phyloP scores from a whole-genome alignment of 2,888 invertebrate species.

The Cantharis rufa region DNA sequence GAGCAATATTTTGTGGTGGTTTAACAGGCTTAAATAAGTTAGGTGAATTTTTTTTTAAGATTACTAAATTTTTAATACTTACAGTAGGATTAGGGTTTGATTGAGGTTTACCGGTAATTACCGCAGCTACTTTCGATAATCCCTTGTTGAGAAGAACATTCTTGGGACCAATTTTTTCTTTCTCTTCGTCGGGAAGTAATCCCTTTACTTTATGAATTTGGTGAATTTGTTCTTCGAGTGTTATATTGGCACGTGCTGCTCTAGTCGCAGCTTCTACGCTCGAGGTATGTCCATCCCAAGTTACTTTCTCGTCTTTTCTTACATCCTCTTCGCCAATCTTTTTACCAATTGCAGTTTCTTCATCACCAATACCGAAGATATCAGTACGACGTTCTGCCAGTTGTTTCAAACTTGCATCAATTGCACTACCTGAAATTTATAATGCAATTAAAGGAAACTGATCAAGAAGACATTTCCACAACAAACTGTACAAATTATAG shows the following conservation, averaged over 20 bases:
- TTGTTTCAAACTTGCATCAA: slow-evolving; percentile 92
- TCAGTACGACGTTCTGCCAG: slow-evolving; percentile 98
- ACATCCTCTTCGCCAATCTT: slow-evolving; percentile 90
- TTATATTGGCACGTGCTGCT: slow-evolving; percentile 92
- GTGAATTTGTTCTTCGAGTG: slow-evolving; percentile 95
- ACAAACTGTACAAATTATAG: too few species aligned
- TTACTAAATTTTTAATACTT: slow-evolving; percentile 13
- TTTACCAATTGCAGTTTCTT: slow-evolving; percentile 98
- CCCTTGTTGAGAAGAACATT: slow-evolving; percentile 61
- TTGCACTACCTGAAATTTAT: slow-evolving; percentile 71
- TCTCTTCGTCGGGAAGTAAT: slow-evolving; percentile 91
- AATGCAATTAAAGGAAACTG: slow-evolving; percentile 41
- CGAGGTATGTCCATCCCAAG: slow-evolving; percentile 98
- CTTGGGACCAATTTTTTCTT: slow-evolving; percentile 95
- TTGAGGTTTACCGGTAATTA: slow-evolving; percentile 55
- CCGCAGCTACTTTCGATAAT: slow-evolving; percentile 49
- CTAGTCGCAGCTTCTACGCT: slow-evolving; percentile 95
- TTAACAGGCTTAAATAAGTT: slow-evolving; percentile 39
- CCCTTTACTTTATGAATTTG: slow-evolving; percentile 96
- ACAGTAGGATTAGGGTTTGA: slow-evolving; percentile 39
- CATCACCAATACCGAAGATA: slow-evolving; percentile 98
- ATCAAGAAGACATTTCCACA: neutral
- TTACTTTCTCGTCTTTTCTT: slow-evolving; percentile 86
- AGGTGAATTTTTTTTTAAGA: neutral
- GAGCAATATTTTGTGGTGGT: slow-evolving; percentile 56